phyloP scores from a whole-genome alignment of 2,888 invertebrate genomes.

The Drosophila mettleri region DNA sequence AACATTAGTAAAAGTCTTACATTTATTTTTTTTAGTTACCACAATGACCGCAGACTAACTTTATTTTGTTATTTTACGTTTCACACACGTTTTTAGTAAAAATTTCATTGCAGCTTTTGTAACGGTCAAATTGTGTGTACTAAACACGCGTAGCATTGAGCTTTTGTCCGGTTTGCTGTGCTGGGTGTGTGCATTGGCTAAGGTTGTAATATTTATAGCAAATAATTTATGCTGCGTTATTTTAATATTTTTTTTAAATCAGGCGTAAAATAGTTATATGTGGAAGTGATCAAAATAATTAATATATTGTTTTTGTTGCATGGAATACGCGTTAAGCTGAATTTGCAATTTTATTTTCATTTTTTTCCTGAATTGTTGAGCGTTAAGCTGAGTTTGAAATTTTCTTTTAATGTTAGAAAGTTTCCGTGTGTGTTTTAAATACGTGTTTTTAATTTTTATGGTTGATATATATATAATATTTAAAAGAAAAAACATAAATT shows the following conservation, averaged over 20 bases:
- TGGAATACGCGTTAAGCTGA: not conserved
- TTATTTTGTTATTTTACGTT: not conserved
- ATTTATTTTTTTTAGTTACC: no score
- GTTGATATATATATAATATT: no score
- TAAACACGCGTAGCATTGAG: constrained; percentile 15
- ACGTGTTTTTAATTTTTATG: no score
- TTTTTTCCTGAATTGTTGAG: no score
- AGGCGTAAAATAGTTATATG: not conserved
- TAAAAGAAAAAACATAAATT: not conserved
- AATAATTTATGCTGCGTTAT: not conserved
- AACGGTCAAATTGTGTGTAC: not conserved
- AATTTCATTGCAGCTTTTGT: not conserved
- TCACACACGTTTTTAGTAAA: not conserved
- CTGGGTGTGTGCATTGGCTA: constrained; percentile 35
- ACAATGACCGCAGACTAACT: no score
- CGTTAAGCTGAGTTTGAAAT: no score
- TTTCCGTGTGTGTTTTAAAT: no score
- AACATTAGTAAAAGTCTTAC: no score
- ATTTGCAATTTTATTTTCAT: not conserved
- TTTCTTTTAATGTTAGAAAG: no score
- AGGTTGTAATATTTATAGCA: constrained; percentile 1
- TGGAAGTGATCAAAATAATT: not conserved
- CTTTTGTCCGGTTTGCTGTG: constrained; percentile 20
- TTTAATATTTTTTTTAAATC: not conserved
- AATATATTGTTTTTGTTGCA: not conserved